Percentiles rank a stretch among this genome's conserved stretches.
Evolutionary conservation across 2,888 invertebrate species (phyloP).

Genomic region (Platerodrilus igneus): DNA sequence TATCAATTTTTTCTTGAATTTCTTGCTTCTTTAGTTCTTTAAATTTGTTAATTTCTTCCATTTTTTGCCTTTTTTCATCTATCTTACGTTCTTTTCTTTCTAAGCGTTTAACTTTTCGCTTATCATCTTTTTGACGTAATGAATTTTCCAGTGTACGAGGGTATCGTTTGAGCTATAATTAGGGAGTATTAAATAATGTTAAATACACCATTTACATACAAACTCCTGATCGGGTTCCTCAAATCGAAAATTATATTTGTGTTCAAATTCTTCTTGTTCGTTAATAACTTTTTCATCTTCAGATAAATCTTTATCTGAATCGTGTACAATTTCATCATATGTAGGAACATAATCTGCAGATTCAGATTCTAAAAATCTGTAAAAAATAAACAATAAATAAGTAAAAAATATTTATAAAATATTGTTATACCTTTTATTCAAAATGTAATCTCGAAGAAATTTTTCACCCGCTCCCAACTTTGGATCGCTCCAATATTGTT

Average conservation of each 20-base stretch:
- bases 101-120: slow-evolving; percentile 71
- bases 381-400: slow-evolving; percentile 18
- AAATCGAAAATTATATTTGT: slow-evolving; percentile 92
- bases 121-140: slow-evolving; percentile 74
- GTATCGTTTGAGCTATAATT: slow-evolving; percentile 72
- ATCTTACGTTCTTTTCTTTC: slow-evolving; percentile 71
- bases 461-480: slow-evolving; percentile 78
- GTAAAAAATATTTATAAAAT: background rate
- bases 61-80: slow-evolving; percentile 72
- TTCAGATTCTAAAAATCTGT: slow-evolving; percentile 51
- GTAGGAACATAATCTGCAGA: slow-evolving; percentile 53
- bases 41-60: slow-evolving; percentile 81
- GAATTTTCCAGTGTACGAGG: slow-evolving; percentile 81
- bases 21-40: slow-evolving; percentile 85
- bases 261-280: slow-evolving; percentile 85
- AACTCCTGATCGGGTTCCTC: slow-evolving; percentile 95
- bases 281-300: slow-evolving; percentile 78
- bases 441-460: slow-evolving; percentile 87
- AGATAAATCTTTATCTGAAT: slow-evolving; percentile 57
- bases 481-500: slow-evolving; percentile 80
- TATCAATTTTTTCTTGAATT: slow-evolving; percentile 82
- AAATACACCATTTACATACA: slow-evolving; percentile 48
- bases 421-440: slow-evolving; percentile 66
- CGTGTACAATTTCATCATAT: slow-evolving; percentile 64
- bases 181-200: slow-evolving; percentile 19